phyloP scores from a whole-genome alignment of 1,140 invertebrate genomes.

The Aphelenchoides avenae region DNA sequence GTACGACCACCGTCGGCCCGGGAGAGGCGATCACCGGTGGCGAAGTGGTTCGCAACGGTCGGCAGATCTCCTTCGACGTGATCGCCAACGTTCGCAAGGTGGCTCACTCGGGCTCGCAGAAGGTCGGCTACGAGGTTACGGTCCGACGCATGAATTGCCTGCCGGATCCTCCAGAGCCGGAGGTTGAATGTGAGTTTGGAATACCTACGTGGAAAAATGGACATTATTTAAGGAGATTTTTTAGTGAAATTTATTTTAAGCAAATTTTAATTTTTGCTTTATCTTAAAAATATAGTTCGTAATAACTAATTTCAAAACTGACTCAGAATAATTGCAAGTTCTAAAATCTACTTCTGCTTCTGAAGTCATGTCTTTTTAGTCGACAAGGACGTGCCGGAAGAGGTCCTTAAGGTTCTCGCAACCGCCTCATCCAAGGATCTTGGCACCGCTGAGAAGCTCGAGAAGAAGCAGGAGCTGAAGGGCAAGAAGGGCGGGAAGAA shows the following conservation, averaged over 20 bases:
- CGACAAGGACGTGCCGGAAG: slow-evolving; percentile 38
- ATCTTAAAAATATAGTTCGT: not conserved
- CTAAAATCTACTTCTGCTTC: slow-evolving; percentile 2
- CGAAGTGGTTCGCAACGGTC: slow-evolving; percentile 50
- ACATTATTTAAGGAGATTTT: too few relatives aligned
- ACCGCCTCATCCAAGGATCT: slow-evolving; percentile 42
- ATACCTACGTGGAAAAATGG: too few relatives aligned
- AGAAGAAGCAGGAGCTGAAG: slow-evolving; percentile 19
- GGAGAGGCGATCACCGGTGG: slow-evolving; percentile 57
- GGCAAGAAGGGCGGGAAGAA: slow-evolving; percentile 16
- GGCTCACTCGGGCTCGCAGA: slow-evolving; percentile 39
- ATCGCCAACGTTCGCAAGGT: slow-evolving; percentile 57
- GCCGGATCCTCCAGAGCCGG: slow-evolving; percentile 53
- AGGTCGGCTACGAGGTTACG: slow-evolving; percentile 53
- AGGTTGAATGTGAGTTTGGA: slow-evolving; percentile 54
- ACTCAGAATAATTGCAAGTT: not conserved
- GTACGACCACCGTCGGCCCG: slow-evolving; percentile 44
- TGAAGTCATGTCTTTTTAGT: slow-evolving; percentile 18
- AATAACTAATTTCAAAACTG: not conserved
- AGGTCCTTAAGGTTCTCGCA: slow-evolving; percentile 37
- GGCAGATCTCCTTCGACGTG: slow-evolving; percentile 58
- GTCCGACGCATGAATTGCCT: slow-evolving; percentile 57
- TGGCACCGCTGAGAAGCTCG: slow-evolving; percentile 37
- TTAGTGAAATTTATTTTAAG: too few relatives aligned
- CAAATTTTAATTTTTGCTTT: not conserved